These are phyloP conservation scores for Odontothrips loti DNA, from an alignment of 2,888 invertebrate species.

Conservation along the genomic window DNA sequence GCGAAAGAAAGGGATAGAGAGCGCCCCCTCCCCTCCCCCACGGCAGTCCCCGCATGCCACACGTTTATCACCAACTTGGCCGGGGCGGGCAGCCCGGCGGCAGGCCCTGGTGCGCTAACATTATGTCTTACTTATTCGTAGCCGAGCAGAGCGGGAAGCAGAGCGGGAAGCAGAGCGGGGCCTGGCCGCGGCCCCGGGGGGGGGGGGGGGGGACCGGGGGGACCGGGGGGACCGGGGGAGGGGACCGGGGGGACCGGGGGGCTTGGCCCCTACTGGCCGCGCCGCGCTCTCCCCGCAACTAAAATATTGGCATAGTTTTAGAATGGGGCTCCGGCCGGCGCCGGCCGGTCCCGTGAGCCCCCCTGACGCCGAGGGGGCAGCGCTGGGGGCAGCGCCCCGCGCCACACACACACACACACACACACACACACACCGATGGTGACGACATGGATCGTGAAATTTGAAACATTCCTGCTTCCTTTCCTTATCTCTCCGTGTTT, in stretches of 20 bases:
- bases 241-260: background rate
- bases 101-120: background rate
- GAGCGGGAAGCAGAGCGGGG: background rate
- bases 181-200: background rate
- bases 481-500: no score
- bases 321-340: background rate
- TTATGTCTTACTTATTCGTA: constrained; percentile 16
- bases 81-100: background rate
- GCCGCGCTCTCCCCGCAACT: background rate
- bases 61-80: constrained; percentile 22
- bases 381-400: background rate
- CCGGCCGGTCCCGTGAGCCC: background rate
- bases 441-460: no score
- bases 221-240: background rate
- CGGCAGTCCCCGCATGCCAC: background rate
- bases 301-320: constrained; percentile 25
- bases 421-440: no score
- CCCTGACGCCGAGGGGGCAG: background rate
- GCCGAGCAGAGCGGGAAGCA: background rate
- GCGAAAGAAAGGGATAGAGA: no score
- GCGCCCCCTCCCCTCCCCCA: background rate
- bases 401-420: no score
- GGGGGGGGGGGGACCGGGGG: background rate
- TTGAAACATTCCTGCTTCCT: no score
- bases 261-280: background rate